A percentile compares a stretch with the other conserved stretches of the same genome.
phyloP scores from a whole-genome alignment of 2,888 invertebrate genomes.

The Mimumesa dahlbomi region DNA sequence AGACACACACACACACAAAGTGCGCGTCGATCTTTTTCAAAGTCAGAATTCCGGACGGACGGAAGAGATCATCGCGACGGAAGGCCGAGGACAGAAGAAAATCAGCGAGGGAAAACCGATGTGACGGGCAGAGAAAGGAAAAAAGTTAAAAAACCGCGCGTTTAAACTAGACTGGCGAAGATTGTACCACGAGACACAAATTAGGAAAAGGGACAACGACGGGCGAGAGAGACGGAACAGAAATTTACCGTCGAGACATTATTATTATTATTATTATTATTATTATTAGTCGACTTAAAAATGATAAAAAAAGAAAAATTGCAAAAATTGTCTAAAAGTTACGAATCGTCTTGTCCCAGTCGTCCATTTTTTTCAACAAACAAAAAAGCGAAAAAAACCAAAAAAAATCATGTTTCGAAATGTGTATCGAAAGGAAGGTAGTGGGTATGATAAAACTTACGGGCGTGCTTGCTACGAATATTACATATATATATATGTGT shows the following conservation, averaged over 20 bases:
- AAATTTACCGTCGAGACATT: no score
- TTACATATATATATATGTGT: conserved; percentile 43
- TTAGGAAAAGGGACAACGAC: not conserved
- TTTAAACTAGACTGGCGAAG: not conserved
- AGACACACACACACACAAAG: no score
- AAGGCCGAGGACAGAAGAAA: no score
- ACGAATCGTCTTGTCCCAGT: conserved; percentile 31
- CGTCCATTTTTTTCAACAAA: conserved; percentile 8
- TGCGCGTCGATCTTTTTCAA: no score
- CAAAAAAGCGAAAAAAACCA: not conserved
- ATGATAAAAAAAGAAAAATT: no score
- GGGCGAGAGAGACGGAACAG: no score
- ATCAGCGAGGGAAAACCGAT: no score
- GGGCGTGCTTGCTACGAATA: conserved; percentile 49
- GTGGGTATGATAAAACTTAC: conserved; percentile 21
- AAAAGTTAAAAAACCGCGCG: no score
- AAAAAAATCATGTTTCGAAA: conserved; percentile 20
- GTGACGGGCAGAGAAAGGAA: not conserved
- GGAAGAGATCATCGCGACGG: no score
- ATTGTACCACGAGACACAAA: not conserved
- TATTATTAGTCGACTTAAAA: conserved; percentile 25
- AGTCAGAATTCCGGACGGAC: no score
- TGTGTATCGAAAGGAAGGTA: conserved; percentile 11
- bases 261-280: no score
- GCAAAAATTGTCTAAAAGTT: not conserved